phyloP scores from a whole-genome alignment of 2,888 invertebrate species.

The Arctia plantaginis region DNA sequence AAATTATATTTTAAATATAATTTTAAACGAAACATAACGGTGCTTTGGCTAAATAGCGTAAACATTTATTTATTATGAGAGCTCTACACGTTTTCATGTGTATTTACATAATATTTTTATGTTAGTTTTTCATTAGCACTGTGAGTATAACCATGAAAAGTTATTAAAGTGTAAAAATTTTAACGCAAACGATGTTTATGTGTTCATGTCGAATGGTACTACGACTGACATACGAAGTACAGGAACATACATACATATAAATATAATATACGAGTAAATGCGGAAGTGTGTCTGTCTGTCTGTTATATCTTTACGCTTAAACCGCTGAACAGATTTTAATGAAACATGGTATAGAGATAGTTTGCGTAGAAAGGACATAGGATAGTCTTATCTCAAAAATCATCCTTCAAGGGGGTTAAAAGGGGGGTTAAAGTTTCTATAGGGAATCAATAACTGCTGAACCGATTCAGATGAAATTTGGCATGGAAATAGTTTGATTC shows the following conservation, averaged over 20 bases:
- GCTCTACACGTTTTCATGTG: neutral
- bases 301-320: no score
- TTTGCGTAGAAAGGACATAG: neutral
- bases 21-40: neutral
- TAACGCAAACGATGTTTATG: slow-evolving; percentile 4
- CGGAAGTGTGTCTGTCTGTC: no score
- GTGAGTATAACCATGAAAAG: slow-evolving; percentile 17
- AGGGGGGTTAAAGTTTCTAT: no score
- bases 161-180: slow-evolving; percentile 23
- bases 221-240: slow-evolving; percentile 6
- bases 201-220: slow-evolving; percentile 28
- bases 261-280: no score
- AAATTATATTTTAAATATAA: neutral
- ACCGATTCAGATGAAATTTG: no score
- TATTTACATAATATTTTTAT: slow-evolving; percentile 1
- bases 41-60: neutral
- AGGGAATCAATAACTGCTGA: no score
- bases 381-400: no score
- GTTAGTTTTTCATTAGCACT: slow-evolving; percentile 23
- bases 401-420: no score
- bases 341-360: no score
- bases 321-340: no score
- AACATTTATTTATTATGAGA: slow-evolving; percentile 1
- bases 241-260: neutral
- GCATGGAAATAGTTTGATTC: no score